Conservation (phyloP, 2,888 invertebrate genomes). For the Monochamus alternatus region DNA sequence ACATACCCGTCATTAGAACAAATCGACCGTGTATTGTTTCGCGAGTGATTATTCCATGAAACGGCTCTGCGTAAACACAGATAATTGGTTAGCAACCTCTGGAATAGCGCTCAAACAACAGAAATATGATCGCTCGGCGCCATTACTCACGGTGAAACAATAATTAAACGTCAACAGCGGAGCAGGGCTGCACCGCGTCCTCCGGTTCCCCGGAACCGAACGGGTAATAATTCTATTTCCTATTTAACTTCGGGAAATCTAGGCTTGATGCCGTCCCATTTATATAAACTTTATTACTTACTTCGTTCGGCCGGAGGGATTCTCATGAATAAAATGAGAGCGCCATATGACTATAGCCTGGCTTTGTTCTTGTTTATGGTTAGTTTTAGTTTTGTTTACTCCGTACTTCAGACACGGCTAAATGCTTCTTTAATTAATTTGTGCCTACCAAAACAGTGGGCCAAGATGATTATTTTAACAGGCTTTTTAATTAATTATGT, state of each 20-base stretch:
- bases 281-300: constrained; percentile 11
- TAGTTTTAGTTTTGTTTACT: not conserved
- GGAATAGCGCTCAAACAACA: not conserved
- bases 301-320: not conserved
- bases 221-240: not conserved
- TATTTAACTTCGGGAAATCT: not conserved
- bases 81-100: constrained; percentile 11
- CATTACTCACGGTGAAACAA: constrained; percentile 11
- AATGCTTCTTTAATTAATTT: too few relatives aligned
- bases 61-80: constrained; percentile 5
- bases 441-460: too few relatives aligned
- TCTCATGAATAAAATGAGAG: constrained; percentile 23
- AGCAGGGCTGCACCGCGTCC: not conserved
- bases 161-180: constrained; percentile 15
- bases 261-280: not conserved
- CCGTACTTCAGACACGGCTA: not conserved
- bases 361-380: not conserved
- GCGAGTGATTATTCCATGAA: not conserved
- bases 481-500: too few relatives aligned
- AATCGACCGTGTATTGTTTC: not conserved
- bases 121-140: not conserved
- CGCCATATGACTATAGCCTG: not conserved
- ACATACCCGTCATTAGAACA: not conserved
- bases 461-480: too few relatives aligned
- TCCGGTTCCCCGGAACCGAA: not conserved